Base-by-base conservation (phyloP, 30 jellyfish, hydroid and myxozoan species). In the Hydractinia echinata region DNA sequence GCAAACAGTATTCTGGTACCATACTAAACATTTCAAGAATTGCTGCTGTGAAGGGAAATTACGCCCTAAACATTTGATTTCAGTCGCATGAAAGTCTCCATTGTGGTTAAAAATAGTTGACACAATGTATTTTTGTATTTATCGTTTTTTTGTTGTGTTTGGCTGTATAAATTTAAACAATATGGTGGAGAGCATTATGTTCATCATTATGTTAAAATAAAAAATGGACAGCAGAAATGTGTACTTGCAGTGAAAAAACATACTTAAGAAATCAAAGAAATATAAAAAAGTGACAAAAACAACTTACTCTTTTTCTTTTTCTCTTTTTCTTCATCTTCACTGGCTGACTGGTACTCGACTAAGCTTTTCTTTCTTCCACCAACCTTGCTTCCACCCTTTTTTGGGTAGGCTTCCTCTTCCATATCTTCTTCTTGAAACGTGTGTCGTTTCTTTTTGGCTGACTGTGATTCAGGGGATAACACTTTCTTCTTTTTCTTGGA, bases 241-340 rank as follows among this genome's bases (percentile, higher is more conserved):
- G 19, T 11, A 58, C 3, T 0, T 11, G 2, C 69, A 58, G 19
- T 51, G 4, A 64, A 64, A 7, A 6, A 64, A 6, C 10, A 6
- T 0, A 64, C 74, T 13, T 6, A 64, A 13, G 4, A 7, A 64
- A 64, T 7, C 19, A 64, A 4, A 6, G n/a, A 13, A 64, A 10
- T 11, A 74, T 30, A 21, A 51, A 74, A 74, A 50, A 13, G 39
- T 6, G 8, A 64, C 19, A 13, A 48, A 11, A 8, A 54, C 49
- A 8, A 7, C 55, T 77, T 77, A 77, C 85, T 60, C 73, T 91
- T 91, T 87, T 91, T 91, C 88, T 82, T 91, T 69, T 82, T 85
- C 70, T 80, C 95, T 49, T 73, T 64, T 48, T 86, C 97, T 44
- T 87, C 89, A 52, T 82, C 87, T 72, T 58, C 79, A 53, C 53